phyloP scores from a whole-genome alignment of 2,888 invertebrate genomes.

The Philonicus albiceps region DNA sequence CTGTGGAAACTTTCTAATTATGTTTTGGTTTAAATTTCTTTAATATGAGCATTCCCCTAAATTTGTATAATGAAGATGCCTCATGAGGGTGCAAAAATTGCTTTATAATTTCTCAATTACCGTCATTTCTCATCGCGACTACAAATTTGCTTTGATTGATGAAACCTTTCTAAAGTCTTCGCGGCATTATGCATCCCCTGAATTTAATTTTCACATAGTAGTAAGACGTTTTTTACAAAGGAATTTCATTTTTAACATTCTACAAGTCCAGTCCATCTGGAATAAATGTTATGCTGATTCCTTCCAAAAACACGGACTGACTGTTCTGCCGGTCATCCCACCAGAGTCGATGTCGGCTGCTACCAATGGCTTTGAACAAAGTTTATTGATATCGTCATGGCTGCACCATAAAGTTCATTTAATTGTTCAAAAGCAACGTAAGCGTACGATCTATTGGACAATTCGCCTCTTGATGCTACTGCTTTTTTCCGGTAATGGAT shows the following conservation, averaged over 20 bases:
- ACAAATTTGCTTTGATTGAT: neutral
- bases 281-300: neutral
- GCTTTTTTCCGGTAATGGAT: neutral
- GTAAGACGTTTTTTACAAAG: neutral
- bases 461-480: neutral
- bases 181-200: neutral
- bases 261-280: neutral
- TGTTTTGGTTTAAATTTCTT: neutral
- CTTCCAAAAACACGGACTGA: neutral
- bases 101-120: neutral
- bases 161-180: neutral
- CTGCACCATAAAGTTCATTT: slow-evolving; percentile 43
- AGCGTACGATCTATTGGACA: neutral
- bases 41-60: neutral
- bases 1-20: too few species aligned
- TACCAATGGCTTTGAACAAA: slow-evolving; percentile 47
- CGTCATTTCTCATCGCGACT: neutral
- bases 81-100: neutral
- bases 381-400: slow-evolving; percentile 45
- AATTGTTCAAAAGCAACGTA: slow-evolving; percentile 33
- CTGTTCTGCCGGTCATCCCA: neutral
- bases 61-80: neutral
- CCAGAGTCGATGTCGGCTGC: neutral
- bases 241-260: neutral
- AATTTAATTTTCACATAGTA: neutral